These are phyloP conservation scores for Molossus molossus DNA, from an alignment of 2,797 vertebrate species.

Conservation along the genomic window DNA sequence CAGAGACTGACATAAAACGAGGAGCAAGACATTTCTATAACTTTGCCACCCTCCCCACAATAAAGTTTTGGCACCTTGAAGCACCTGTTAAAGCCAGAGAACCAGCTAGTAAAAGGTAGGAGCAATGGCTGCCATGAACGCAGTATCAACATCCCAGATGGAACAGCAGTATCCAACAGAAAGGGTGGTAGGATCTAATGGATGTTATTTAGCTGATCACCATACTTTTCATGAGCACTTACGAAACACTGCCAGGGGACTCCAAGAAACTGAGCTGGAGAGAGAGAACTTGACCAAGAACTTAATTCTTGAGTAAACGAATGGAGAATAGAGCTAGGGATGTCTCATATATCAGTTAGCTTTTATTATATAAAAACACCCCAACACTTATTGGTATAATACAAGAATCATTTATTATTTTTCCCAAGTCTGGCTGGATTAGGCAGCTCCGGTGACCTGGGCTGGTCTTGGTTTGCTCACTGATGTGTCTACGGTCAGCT, in stretches of 20 bases:
- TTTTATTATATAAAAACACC: background rate
- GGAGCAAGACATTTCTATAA: background rate
- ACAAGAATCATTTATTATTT: background rate
- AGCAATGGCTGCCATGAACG: background rate
- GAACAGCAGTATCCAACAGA: background rate
- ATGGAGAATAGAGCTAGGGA: background rate
- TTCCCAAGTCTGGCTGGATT: background rate
- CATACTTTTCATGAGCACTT: background rate
- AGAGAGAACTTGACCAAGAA: background rate
- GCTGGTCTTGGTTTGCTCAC: background rate
- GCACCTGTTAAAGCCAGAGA: background rate
- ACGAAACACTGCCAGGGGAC: background rate
- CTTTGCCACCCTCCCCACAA: background rate
- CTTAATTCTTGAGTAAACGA: background rate
- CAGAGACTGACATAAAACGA: conserved; percentile 28
- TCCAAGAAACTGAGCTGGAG: background rate
- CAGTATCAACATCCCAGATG: background rate
- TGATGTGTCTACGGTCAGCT: background rate
- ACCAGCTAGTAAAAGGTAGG: background rate
- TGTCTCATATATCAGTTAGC: background rate
- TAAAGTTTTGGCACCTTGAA: background rate
- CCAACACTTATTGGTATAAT: background rate
- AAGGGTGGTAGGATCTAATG: background rate
- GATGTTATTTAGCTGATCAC: background rate
- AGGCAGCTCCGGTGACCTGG: background rate